Evolutionary conservation across 2,888 invertebrate genomes (phyloP), one percentile per base, ranked within the genome.

Genomic region (Miltochrista miniata): DNA sequence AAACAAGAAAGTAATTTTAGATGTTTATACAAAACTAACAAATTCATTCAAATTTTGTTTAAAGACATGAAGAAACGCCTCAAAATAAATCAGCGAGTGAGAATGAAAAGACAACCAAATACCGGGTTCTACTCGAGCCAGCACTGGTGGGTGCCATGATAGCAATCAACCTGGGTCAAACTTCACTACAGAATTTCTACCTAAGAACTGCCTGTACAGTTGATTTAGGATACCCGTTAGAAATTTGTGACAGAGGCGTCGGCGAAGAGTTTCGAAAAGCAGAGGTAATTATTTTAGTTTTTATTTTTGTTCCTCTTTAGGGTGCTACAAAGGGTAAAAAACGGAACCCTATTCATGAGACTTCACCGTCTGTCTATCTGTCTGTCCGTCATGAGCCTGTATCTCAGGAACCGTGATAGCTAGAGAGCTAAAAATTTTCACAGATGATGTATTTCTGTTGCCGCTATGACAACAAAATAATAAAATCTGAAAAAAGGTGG

Each of bases 161-260:
- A 64, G 90, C 91, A 5, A 91, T 91, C 69, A 89, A 88, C 66
- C 72, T 91, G 12, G 94, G 95, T 0, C 93, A 94, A 64, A 88
- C 95, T n/a, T 95, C 95, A 8, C 92, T 95, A 11, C 95, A 96
- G 76, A 96, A 96, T 77, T 87, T 96, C 49, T 95, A 95, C 73
- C 83, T 96, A 54, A 94, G 95, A 66, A 96, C 96, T 64, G 96
- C 96, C 0, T 96, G 96, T 67, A 88, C 94, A 29, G 94, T 96
- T 5, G 96, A 96, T 72, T 83, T 96, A 54, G 91, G 85, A 0
- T 93, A 94, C 64, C 79, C 93, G 1, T 85, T 92, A 39, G 91
- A 93, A 63, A 90, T 95, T 4, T 96, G 96, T 71, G 92, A 93
- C 50, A 94, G 93, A 56, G 88, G 90, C 4, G 86, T 86, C 0